These are phyloP conservation scores for Macrophya alboannulata DNA, from an alignment of 2,888 invertebrate genomes.

Conservation along the genomic window DNA sequence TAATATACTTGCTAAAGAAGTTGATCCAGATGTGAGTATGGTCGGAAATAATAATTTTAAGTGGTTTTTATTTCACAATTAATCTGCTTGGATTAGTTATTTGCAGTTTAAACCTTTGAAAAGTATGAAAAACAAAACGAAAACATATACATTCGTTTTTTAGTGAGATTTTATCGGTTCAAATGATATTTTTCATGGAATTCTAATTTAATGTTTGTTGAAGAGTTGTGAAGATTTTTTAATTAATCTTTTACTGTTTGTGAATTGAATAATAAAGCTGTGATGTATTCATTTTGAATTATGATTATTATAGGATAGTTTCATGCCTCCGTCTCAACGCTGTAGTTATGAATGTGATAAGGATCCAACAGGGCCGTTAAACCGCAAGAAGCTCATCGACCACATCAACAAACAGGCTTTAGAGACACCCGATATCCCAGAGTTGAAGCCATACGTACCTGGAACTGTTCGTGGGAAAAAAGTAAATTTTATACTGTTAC, in stretches of 20 bases:
- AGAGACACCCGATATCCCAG: slow-evolving; percentile 98
- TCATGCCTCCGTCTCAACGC: slow-evolving; percentile 97
- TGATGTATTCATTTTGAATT: slow-evolving; percentile 46
- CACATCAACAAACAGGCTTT: slow-evolving; percentile 99
- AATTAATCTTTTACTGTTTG: not conserved
- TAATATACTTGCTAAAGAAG: slow-evolving; percentile 98
- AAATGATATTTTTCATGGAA: no score
- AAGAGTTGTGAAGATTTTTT: not conserved
- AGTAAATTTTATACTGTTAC: slow-evolving; percentile 80
- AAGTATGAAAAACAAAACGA: not conserved
- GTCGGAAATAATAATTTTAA: slow-evolving; percentile 24
- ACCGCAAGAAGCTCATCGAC: slow-evolving; percentile 96
- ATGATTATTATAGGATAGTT: slow-evolving; percentile 90
- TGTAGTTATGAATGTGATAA: slow-evolving; percentile 98
- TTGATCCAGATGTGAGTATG: slow-evolving; percentile 98
- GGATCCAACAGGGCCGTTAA: slow-evolving; percentile 96
- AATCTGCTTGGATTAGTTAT: not conserved
- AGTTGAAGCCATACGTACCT: slow-evolving; percentile 95
- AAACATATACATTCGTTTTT: not conserved
- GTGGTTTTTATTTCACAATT: not conserved
- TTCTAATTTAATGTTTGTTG: no score
- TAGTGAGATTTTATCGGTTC: not conserved
- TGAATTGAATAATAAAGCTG: not conserved
- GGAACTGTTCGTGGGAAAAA: slow-evolving; percentile 96
- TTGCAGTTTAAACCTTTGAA: slow-evolving; percentile 14